Evolutionary conservation across 2,888 invertebrate species (phyloP).

Genomic region (Microchrysa polita): DNA sequence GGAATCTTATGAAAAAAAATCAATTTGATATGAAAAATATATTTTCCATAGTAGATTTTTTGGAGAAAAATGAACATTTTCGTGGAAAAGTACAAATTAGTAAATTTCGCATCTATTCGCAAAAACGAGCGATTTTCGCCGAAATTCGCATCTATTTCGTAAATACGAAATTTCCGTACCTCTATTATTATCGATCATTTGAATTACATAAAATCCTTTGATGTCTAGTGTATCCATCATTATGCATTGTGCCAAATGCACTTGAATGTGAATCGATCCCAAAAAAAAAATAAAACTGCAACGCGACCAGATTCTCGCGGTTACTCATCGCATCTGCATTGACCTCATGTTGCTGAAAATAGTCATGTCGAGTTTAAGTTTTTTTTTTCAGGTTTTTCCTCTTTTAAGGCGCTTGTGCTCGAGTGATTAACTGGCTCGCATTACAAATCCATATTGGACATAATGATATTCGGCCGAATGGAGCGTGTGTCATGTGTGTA

Average conservation of each 20-base stretch:
- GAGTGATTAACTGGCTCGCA: constrained; percentile 11
- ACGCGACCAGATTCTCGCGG: not conserved
- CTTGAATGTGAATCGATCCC: constrained; percentile 3
- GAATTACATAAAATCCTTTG: too few species aligned
- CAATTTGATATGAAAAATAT: too few species aligned
- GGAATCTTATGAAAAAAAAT: too few species aligned
- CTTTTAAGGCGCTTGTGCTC: not conserved
- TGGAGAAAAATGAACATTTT: too few species aligned
- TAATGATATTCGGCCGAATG: not conserved
- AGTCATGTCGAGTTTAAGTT: not conserved
- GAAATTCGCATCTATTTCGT: too few species aligned
- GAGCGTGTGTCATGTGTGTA: not conserved
- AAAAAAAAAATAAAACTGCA: not conserved
- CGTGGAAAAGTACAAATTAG: too few species aligned
- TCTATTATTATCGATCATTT: too few species aligned
- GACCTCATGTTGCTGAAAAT: constrained; percentile 8
- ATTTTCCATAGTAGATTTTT: too few species aligned
- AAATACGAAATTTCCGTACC: too few species aligned
- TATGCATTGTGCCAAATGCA: not conserved
- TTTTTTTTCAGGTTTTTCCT: constrained; percentile 11
- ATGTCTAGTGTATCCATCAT: not conserved
- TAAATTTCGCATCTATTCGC: too few species aligned
- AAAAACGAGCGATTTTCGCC: too few species aligned
- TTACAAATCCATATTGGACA: constrained; percentile 7
- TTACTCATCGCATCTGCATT: not conserved